phyloP scores from a whole-genome alignment of 1,140 invertebrate species.

The Drosophila prosaltans region DNA sequence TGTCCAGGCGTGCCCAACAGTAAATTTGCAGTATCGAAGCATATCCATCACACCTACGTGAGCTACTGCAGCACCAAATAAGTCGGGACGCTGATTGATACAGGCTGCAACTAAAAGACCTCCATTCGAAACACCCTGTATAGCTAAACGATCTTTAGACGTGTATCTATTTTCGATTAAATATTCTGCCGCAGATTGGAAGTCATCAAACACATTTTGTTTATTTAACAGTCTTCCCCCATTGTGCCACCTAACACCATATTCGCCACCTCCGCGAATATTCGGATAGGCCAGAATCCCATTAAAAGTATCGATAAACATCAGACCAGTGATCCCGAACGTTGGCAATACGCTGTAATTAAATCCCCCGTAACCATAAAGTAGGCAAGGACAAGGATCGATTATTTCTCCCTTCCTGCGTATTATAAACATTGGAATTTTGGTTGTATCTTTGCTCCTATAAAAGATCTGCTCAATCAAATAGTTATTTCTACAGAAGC shows the following conservation, averaged over 20 bases:
- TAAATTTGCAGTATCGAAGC: conserved; percentile 98
- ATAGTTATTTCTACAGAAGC: conserved; percentile 92
- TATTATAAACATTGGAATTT: conserved; percentile 98
- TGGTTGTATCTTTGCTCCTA: conserved; percentile 95
- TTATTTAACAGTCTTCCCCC: conserved; percentile 95
- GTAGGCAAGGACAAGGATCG: conserved; percentile 89
- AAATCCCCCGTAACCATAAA: conserved; percentile 99
- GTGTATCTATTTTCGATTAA: conserved; percentile 94
- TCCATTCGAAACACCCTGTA: conserved; percentile 98
- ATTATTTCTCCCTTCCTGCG: conserved; percentile 87
- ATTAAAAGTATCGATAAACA: conserved; percentile 95
- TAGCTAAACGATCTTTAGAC: conserved; percentile 89
- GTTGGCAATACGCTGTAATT: conserved; percentile 95
- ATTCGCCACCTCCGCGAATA: conserved; percentile 98
- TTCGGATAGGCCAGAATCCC: conserved; percentile 96
- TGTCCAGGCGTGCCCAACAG: conserved; percentile 97
- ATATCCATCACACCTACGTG: conserved; percentile 98
- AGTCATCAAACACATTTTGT: conserved; percentile 99
- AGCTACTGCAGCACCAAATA: conserved; percentile 95
- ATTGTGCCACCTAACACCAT: conserved; percentile 98
- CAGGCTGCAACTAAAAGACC: conserved; percentile 97
- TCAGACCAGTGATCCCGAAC: conserved; percentile 86
- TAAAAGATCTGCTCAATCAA: conserved; percentile 97
- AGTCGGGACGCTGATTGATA: conserved; percentile 96
- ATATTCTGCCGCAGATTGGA: conserved; percentile 95